Conservation (phyloP, 2,797 vertebrate genomes). For the Phataginus tetradactyla region DNA sequence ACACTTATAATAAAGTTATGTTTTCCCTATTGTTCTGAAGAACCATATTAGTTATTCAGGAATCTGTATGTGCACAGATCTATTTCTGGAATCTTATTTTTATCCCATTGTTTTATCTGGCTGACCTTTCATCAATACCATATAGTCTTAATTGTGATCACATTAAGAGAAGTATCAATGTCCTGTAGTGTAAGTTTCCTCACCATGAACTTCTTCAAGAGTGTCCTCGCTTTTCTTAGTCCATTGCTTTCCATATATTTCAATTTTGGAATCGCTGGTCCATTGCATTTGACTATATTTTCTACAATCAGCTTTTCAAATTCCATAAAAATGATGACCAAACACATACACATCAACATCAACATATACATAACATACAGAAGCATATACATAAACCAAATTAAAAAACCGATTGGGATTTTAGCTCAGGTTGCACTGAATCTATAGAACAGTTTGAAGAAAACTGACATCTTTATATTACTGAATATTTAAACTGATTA, state of each 20-base stretch:
- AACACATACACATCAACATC: neutral
- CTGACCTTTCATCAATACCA: neutral
- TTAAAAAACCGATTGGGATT: neutral
- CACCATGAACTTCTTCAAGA: neutral
- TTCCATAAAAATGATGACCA: neutral
- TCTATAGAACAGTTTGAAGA: neutral
- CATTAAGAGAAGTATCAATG: neutral
- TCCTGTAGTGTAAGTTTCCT: neutral
- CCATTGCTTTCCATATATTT: neutral
- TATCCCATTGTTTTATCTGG: neutral
- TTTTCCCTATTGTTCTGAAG: neutral
- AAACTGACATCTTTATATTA: neutral
- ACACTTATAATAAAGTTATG: neutral
- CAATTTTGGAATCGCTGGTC: neutral
- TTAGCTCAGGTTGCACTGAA: neutral
- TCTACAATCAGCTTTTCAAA: constrained; percentile 3
- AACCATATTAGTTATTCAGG: neutral
- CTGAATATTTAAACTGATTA: neutral
- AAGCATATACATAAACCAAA: neutral
- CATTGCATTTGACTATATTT: neutral
- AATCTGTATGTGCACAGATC: neutral
- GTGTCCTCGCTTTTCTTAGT: neutral
- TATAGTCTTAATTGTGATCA: neutral
- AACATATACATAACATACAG: neutral
- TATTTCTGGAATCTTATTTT: neutral